Evolutionary conservation across 1,140 invertebrate genomes (phyloP), one percentile per base, ranked within the genome.

Genomic region (Drosophila subobscura): DNA sequence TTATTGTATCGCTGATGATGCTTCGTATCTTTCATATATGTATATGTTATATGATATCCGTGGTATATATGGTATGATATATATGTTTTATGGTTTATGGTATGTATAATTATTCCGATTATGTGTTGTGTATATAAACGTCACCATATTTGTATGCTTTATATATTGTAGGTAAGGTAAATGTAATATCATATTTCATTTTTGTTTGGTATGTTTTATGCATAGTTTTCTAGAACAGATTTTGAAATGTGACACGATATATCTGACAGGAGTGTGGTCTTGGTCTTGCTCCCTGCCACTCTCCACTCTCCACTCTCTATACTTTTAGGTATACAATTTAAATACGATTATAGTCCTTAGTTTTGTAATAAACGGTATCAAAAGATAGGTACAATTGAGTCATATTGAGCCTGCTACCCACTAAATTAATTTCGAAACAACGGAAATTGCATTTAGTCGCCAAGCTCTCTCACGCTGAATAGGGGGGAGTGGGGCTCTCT

Each of bases 331-430:
- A 64, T 77, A 77, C 68, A 81, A 78, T 74, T 73, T 77, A 70
- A 78, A 77, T 88, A 83, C 75, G 78, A 75, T 86, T 88, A 88
- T 88, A 88, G 83, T 88, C 83, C 83, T 88, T 88, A 88, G 78
- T 79, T 88, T 88, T 88, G 83, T 88, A 88, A 86, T 88, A 89
- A 88, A 89, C 83, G 75, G 83, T 89, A 88, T 88, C 83, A 88
- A 88, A 88, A 88, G 83, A 88, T 88, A 88, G 83, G 83, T 88
- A 88, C 83, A 88, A 88, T 88, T 88, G 75, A 88, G 76, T 88
- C 74, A 63, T 58, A 44, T 61, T 20, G 16, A 20, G 53, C 77
- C 74, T 66, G 71, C 83, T 79, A 79, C 83, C 33, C 78, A 88
- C 83, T 88, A 79, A 89, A 83, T 71, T 64, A 79, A 76, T 77